These are phyloP conservation scores for Vandiemenella viatica DNA, from an alignment of 2,888 invertebrate genomes.

Conservation along the genomic window DNA sequence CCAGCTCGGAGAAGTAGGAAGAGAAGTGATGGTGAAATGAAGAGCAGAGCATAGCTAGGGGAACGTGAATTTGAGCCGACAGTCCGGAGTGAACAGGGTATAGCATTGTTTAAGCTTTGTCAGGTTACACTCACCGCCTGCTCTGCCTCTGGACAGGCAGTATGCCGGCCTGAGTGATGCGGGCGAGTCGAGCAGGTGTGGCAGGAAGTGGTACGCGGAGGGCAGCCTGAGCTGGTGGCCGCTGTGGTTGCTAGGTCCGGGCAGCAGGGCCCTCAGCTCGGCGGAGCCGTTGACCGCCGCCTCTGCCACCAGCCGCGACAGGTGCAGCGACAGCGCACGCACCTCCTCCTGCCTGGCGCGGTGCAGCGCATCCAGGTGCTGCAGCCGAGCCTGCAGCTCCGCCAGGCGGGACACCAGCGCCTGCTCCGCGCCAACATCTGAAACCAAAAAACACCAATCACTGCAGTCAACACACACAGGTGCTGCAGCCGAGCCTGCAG, in stretches of 20 bases:
- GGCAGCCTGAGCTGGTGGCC: slow-evolving; percentile 47
- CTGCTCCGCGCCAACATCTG: slow-evolving; percentile 48
- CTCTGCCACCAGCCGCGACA: slow-evolving; percentile 32
- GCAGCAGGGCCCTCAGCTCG: slow-evolving; percentile 36
- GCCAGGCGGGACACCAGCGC: slow-evolving; percentile 52
- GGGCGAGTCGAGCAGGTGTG: slow-evolving; percentile 67
- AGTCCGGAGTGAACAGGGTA: too few species aligned
- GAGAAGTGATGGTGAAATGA: too few species aligned
- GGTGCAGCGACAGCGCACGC: slow-evolving; percentile 47
- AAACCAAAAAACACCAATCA: slow-evolving; percentile 21
- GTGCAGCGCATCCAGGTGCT: slow-evolving; percentile 66
- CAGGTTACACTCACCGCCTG: slow-evolving; percentile 40
- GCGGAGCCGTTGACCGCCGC: neutral
- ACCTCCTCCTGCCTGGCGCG: slow-evolving; percentile 62
- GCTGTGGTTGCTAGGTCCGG: slow-evolving; percentile 29
- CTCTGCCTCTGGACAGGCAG: slow-evolving; percentile 55
- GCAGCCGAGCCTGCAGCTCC: slow-evolving; percentile 60
- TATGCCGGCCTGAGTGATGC: slow-evolving; percentile 63
- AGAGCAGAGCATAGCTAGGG: too few species aligned
- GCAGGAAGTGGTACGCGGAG: slow-evolving; percentile 71
- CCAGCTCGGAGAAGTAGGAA: too few species aligned
- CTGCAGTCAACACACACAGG: neutral
- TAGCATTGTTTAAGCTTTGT: too few species aligned
- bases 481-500: slow-evolving; percentile 60
- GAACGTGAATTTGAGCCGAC: too few species aligned